These are phyloP conservation scores for Phymatocera aterrima DNA, from an alignment of 2,888 invertebrate genomes.

Conservation along the genomic window DNA sequence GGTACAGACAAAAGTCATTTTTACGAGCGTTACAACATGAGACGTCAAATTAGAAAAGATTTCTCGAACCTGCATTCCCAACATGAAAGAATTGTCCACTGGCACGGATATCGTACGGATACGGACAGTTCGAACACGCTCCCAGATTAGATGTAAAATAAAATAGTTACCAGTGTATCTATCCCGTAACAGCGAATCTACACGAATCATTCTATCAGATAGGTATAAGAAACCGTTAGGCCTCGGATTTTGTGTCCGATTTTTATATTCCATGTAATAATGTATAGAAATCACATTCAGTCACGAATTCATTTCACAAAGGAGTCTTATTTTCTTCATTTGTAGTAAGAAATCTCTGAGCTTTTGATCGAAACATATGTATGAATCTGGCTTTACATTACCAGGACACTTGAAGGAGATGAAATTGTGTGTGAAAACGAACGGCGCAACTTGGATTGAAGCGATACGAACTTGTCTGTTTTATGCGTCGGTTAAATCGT, in stretches of 20 bases:
- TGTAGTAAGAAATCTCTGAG: neutral
- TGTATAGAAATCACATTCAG: neutral
- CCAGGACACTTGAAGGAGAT: neutral
- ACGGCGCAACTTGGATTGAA: conserved; percentile 1
- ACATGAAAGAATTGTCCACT: neutral
- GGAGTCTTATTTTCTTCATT: neutral
- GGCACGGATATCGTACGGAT: neutral
- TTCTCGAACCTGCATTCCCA: neutral
- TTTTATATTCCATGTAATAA: neutral
- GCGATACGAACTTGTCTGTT: conserved; percentile 31
- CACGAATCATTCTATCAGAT: neutral
- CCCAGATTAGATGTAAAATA: neutral
- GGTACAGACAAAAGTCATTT: conserved; percentile 10
- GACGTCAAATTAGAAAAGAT: neutral
- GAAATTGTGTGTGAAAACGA: neutral
- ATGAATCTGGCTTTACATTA: neutral
- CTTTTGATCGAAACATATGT: neutral
- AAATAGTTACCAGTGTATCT: neutral
- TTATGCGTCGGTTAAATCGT: conserved; percentile 56
- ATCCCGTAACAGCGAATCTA: neutral
- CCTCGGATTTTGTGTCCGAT: neutral
- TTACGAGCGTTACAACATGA: too few relatives aligned
- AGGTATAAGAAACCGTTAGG: neutral
- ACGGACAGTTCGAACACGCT: neutral
- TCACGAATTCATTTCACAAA: neutral